Evolutionary conservation across 2,113 vertebrate genomes (phyloP), one percentile per base, ranked within the genome.

Genomic region (Oxyruncus cristatus): DNA sequence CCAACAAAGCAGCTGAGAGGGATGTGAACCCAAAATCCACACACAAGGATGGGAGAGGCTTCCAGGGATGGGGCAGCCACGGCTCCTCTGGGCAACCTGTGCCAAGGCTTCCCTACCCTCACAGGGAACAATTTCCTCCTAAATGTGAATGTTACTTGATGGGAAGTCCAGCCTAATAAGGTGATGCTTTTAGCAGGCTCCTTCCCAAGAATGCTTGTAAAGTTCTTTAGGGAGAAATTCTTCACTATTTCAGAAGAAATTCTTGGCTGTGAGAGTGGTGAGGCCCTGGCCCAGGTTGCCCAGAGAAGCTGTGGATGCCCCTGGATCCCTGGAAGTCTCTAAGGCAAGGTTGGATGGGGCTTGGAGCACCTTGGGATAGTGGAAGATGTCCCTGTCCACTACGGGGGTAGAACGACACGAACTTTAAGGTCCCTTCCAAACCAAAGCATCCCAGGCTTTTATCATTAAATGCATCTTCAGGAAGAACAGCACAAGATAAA

Each of bases 291-390:
- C 70, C 3, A 39, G 39, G 0, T 8, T 71, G 8, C 3, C 8
- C 55, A 62, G 47, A 23, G 55, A 6, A 41, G n/a, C 20, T 68
- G 28, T 47, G 78, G 53, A n/a, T 53, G 46, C 14, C 21, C 24
- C 63, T n/a, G n/a, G n/a, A 55, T 68, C 6, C n/a, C 39, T 65
- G 62, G 39, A 10, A 76, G 5, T 62, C 39, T 35, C 8, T 47
- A 21, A 68, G 62, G 24, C 52, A 28, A 41, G 46, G 11, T 0
- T 67, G 77, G 61, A 50, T 0, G 0, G 39, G n/a, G 11, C 8
- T 61, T 41, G 71, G 63, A 55, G 24, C 41, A n/a, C 0, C 21
- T 8, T 76, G 79, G 26, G 21, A 10, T 7, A 32, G 47, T 23
- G 55, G 13, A 22, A 76, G 7, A 2, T 68, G 62, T 68, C 53